Base-by-base conservation (phyloP, 2,113 vertebrate species). In the Myrmophylax atrothorax region DNA sequence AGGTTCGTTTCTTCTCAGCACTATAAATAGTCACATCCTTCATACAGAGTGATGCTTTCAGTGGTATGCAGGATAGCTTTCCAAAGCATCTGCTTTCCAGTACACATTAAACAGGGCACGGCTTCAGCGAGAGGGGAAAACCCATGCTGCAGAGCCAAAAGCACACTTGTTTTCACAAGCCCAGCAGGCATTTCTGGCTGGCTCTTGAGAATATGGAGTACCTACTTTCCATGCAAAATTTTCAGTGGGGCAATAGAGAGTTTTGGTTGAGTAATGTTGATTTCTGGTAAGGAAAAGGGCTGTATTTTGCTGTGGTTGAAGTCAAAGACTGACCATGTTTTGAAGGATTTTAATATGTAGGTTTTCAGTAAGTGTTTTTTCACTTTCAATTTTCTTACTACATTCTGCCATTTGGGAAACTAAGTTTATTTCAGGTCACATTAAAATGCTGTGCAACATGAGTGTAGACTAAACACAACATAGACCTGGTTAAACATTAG, bases 1-100 rank as follows among this genome's bases (percentile, higher is more conserved):
- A 98, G 98, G 99, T 99, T 91, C 33, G 89, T 87, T 77, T 83
- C 59, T 83, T 70, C 50, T 50, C 69, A 69, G 16, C 20, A 1
- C 38, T 66, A 26, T 40, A 47, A 78, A 37, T 19, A 70, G 20
- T 22, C 50, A 6, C 18, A 20, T 73, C 33, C 63, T 83, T 73
- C 69, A 70, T 16, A 52, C 2, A 7, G 52, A 87, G 47, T 8
- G 5, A 44, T 66, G 38, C 29, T 84, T 72, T 78, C 62, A 10
- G 46, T 58, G 33, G 46, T 40, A 46, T 49, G 47, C 40, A 49
- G 53, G 62, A 37, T 56, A 77, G 31, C 75, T 91, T 93, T 84
- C 63, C 56, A 42, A 83, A 77, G 37, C 49, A 24, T 73, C 73
- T 87, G 50, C 44, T 85, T 87, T 80, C 53, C 79, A 68, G 73